These are phyloP conservation scores for Tangara arthus DNA, from an alignment of 2,797 vertebrate genomes.

Conservation along the genomic window DNA sequence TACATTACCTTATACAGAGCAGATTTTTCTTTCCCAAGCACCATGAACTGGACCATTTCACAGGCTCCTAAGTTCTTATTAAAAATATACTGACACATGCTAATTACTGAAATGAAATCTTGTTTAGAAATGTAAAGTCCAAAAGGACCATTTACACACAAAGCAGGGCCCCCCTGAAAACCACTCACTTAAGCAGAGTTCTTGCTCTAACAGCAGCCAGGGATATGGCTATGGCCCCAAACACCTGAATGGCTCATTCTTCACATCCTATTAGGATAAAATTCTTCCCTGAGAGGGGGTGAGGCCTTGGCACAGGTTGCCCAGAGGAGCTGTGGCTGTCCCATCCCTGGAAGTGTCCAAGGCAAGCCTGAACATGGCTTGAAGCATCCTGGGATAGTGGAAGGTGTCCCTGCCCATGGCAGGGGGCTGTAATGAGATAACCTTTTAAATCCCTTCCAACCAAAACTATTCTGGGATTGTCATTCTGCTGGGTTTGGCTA, in stretches of 20 bases:
- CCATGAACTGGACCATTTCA: slow-evolving; percentile 55
- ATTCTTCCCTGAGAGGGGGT: background rate
- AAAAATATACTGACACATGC: slow-evolving; percentile 7
- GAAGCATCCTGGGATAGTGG: background rate
- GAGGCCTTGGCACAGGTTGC: background rate
- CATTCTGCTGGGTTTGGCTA: background rate
- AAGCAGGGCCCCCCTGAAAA: background rate
- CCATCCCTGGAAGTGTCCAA: background rate
- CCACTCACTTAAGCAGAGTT: background rate
- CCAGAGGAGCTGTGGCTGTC: background rate
- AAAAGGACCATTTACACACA: slow-evolving; percentile 8
- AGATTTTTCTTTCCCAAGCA: slow-evolving; percentile 62
- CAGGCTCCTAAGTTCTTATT: slow-evolving; percentile 37
- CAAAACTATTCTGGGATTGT: background rate
- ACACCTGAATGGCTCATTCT: accelerated
- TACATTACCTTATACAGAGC: slow-evolving; percentile 47
- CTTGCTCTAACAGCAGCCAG: background rate
- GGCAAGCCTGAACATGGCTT: accelerated
- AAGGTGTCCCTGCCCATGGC: background rate
- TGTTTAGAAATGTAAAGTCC: slow-evolving; percentile 12
- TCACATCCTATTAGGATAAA: background rate
- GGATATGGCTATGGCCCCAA: background rate
- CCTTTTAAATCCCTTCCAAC: background rate
- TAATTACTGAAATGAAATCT: slow-evolving; percentile 46
- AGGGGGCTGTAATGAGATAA: background rate